These are phyloP conservation scores for Drosophila histrio DNA, from an alignment of 2,888 invertebrate species.

Conservation along the genomic window DNA sequence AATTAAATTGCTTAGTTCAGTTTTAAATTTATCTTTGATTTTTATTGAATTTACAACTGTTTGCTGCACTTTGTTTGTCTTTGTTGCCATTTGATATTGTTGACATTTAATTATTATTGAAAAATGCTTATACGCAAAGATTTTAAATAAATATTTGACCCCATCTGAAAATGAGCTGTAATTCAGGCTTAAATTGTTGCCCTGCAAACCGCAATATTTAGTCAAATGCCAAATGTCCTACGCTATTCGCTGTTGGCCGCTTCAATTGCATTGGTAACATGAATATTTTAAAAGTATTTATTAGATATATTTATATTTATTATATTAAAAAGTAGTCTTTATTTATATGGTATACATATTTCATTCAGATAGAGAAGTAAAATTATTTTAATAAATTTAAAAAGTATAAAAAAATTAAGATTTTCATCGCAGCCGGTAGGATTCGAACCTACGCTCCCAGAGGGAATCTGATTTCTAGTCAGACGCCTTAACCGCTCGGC, in stretches of 20 bases:
- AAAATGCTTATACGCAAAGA: slow-evolving; percentile 40
- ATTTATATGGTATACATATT: too few species aligned
- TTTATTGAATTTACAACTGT: slow-evolving; percentile 12
- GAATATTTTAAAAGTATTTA: slow-evolving; percentile 1
- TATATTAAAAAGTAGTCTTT: too few species aligned
- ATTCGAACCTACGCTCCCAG: slow-evolving; percentile 95
- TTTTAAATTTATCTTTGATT: slow-evolving; percentile 3
- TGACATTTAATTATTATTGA: slow-evolving; percentile 68
- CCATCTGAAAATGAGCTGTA: slow-evolving; percentile 36
- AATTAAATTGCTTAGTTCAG: background rate
- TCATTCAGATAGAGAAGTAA: too few species aligned
- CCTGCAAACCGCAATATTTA: slow-evolving; percentile 62
- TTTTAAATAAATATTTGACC: slow-evolving; percentile 61
- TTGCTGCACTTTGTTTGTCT: slow-evolving; percentile 23
- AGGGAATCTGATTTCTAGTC: slow-evolving; percentile 87
- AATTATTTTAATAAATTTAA: too few species aligned
- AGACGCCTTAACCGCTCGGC: slow-evolving; percentile 73
- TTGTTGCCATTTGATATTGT: slow-evolving; percentile 59
- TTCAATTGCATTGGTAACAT: background rate
- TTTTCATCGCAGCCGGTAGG: slow-evolving; percentile 89
- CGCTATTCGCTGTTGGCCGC: background rate
- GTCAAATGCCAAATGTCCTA: slow-evolving; percentile 48
- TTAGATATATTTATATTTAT: too few species aligned
- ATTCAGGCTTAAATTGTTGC: slow-evolving; percentile 59
- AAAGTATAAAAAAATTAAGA: background rate